Conservation (phyloP, 2,888 invertebrate species). For the Cheilosia vernalis region DNA sequence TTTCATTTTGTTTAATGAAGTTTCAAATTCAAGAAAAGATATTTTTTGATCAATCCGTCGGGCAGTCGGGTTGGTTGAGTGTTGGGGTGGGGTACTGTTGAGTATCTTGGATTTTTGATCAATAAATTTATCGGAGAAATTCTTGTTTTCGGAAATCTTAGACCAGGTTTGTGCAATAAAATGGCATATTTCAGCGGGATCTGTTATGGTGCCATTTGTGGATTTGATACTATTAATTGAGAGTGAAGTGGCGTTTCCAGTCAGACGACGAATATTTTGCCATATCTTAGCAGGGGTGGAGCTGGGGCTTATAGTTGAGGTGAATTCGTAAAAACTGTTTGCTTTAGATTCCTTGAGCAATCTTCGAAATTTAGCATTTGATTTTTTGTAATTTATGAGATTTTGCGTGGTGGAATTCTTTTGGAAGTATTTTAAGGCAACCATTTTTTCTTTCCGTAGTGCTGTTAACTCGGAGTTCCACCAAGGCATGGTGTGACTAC, state of each 20-base stretch:
- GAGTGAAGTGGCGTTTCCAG: background rate
- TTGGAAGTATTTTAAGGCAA: conserved; percentile 6
- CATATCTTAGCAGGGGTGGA: background rate
- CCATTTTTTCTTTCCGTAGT: conserved; percentile 10
- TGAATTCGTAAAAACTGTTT: conserved; percentile 13
- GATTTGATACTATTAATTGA: background rate
- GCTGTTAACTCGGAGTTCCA: background rate
- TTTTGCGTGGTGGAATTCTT: background rate
- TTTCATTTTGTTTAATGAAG: conserved; percentile 17
- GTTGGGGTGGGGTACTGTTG: background rate
- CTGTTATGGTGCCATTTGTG: background rate
- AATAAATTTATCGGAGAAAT: background rate
- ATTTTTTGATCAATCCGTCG: conserved; percentile 6
- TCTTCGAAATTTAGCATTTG: conserved; percentile 21
- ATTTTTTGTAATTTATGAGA: conserved; percentile 17
- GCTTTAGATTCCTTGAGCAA: conserved; percentile 10
- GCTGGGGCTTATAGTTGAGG: conserved; percentile 4
- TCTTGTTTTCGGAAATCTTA: background rate
- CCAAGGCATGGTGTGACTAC: background rate
- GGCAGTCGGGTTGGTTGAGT: background rate
- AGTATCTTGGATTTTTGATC: background rate
- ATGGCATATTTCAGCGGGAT: background rate
- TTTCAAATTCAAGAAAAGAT: background rate
- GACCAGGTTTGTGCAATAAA: conserved; percentile 9
- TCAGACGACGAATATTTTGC: conserved; percentile 18